Evolutionary conservation across 2,113 vertebrate genomes (phyloP).

Genomic region (Fregetta grallaria): DNA sequence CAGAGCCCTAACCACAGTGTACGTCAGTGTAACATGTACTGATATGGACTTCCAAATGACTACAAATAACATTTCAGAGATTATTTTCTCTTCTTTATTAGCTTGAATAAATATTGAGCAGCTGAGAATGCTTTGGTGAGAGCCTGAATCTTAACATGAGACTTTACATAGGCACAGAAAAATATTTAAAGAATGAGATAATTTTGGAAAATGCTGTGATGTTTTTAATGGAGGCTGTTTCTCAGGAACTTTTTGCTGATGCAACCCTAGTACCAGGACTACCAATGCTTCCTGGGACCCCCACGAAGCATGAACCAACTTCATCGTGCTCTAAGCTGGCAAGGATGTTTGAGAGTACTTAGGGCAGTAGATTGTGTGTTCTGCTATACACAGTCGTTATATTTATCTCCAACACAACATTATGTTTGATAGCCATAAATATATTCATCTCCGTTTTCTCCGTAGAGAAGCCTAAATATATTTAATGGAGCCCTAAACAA

Average conservation of each 20-base stretch:
- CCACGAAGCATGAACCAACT: background rate
- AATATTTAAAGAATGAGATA: conserved; percentile 4
- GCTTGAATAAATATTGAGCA: background rate
- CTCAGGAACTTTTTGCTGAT: background rate
- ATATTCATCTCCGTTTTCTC: background rate
- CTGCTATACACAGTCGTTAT: background rate
- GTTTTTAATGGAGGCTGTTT: background rate
- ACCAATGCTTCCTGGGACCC: background rate
- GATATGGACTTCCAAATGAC: background rate
- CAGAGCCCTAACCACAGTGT: background rate
- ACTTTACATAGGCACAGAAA: background rate
- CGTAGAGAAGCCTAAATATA: background rate
- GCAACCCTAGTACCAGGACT: background rate
- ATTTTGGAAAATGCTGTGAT: background rate
- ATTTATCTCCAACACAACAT: background rate
- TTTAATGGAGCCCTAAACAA: background rate
- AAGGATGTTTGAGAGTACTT: background rate
- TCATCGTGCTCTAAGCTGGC: background rate
- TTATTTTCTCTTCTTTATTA: conserved; percentile 2
- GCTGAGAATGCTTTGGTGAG: background rate
- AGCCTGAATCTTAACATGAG: background rate
- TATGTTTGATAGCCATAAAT: background rate
- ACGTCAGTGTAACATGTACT: background rate
- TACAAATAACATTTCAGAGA: background rate
- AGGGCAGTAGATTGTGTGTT: background rate